Conservation (phyloP, 2,113 vertebrate species). For the Chaetodon trifascialis region DNA sequence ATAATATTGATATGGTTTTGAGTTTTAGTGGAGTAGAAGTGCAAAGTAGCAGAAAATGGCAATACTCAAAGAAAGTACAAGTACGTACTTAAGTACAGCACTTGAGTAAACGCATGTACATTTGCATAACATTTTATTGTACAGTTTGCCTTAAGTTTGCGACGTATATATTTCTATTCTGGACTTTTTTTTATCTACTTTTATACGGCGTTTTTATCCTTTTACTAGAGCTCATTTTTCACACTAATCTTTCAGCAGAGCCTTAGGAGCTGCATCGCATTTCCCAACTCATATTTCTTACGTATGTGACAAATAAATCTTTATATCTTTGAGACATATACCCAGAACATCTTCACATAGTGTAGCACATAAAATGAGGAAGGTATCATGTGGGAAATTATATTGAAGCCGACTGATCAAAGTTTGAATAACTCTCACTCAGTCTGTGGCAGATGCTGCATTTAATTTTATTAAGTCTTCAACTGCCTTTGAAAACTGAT, state of each 20-base stretch:
- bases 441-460: constrained; percentile 19
- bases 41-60: too few relatives aligned
- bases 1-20: too few relatives aligned
- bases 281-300: neutral
- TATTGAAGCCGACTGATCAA: constrained; percentile 22
- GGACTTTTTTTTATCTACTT: too few relatives aligned
- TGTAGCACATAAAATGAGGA: neutral
- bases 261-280: neutral
- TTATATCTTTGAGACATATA: neutral
- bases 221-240: neutral
- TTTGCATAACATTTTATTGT: neutral
- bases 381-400: neutral
- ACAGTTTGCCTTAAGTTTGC: too few relatives aligned
- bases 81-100: too few relatives aligned
- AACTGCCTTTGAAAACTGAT: constrained; percentile 42
- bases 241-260: too few relatives aligned
- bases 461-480: constrained; percentile 38
- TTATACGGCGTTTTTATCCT: neutral
- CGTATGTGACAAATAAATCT: neutral
- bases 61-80: too few relatives aligned
- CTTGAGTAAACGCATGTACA: too few relatives aligned
- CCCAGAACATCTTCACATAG: neutral
- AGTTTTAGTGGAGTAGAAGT: too few relatives aligned
- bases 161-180: too few relatives aligned
- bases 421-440: constrained; percentile 13